Conservation (phyloP, 2,888 invertebrate species). For the Microdon myrmicae region DNA sequence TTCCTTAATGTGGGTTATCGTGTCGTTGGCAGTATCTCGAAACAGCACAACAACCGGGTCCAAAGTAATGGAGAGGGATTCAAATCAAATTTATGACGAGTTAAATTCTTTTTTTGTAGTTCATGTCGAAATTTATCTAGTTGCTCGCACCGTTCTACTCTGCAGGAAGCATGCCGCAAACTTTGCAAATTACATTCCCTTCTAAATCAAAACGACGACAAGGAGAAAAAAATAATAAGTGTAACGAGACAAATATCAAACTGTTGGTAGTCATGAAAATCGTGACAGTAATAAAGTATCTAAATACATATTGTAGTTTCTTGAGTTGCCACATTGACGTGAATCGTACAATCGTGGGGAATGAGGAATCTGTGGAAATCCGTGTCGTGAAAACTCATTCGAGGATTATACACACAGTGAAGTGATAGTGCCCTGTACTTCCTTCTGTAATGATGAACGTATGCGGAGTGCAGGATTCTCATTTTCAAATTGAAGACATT, state of each 20-base stretch:
- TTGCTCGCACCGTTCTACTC: not conserved
- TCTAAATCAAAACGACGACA: not conserved
- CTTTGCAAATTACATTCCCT: constrained; percentile 42
- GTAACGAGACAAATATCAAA: constrained; percentile 24
- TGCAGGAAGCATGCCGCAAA: constrained; percentile 29
- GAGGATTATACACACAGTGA: constrained; percentile 26
- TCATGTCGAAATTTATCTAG: not conserved
- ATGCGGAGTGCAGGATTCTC: constrained; percentile 42
- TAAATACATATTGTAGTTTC: too few species aligned
- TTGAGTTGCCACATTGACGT: constrained; percentile 10
- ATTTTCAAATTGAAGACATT: constrained; percentile 49
- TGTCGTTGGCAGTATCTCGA: too few species aligned
- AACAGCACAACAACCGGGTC: too few species aligned
- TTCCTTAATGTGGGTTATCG: too few species aligned
- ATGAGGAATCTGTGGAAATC: not conserved
- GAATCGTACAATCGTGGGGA: not conserved
- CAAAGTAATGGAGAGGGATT: constrained; percentile 32
- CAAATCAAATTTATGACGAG: constrained; percentile 42
- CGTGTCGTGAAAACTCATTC: constrained; percentile 14
- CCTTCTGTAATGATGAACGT: constrained; percentile 31
- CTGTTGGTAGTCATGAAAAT: constrained; percentile 46
- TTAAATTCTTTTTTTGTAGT: constrained; percentile 4
- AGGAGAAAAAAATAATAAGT: too few species aligned
- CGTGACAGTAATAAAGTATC: constrained; percentile 50
- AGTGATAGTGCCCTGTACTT: constrained; percentile 8